phyloP scores from a whole-genome alignment of 2,888 invertebrate genomes.

The Rambutsinella grinnellia region DNA sequence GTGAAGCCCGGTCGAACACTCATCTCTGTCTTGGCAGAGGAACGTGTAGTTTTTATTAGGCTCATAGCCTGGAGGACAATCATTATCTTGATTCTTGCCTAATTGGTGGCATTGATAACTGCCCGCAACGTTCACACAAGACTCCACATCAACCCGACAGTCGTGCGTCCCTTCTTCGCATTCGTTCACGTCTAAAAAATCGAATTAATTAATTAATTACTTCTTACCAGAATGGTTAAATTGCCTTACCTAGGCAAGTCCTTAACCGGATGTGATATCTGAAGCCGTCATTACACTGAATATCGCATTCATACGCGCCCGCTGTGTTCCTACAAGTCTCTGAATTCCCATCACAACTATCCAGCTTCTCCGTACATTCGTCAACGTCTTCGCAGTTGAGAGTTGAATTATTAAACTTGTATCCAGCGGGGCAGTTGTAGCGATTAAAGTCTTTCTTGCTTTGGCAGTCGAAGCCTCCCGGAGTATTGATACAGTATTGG shows the following conservation, averaged over 20 bases:
- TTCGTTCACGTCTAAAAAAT: constrained; percentile 68
- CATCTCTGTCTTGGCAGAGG: constrained; percentile 71
- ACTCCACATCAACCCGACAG: constrained; percentile 62
- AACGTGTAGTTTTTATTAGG: constrained; percentile 66
- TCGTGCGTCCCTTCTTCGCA: constrained; percentile 68
- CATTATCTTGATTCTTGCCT: constrained; percentile 50
- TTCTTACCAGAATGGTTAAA: too few relatives aligned
- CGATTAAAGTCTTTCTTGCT: constrained; percentile 68
- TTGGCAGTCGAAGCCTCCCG: constrained; percentile 69
- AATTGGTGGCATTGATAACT: constrained; percentile 66
- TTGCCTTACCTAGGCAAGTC: constrained; percentile 64
- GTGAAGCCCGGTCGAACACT: constrained; percentile 77
- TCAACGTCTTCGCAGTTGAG: constrained; percentile 74
- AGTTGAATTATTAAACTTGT: constrained; percentile 67
- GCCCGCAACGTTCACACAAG: constrained; percentile 64
- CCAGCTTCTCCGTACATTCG: constrained; percentile 75
- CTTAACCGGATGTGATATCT: constrained; percentile 61
- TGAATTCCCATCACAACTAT: constrained; percentile 68
- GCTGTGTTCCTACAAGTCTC: constrained; percentile 71
- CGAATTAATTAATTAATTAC: neutral
- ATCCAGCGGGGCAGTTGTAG: constrained; percentile 68
- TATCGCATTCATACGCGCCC: constrained; percentile 71
- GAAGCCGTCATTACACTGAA: constrained; percentile 59
- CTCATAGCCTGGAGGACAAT: constrained; percentile 67
- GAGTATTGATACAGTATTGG: constrained; percentile 80